phyloP scores from a whole-genome alignment of 2,113 vertebrate species.

The Cryptomyrus ogoouensis region DNA sequence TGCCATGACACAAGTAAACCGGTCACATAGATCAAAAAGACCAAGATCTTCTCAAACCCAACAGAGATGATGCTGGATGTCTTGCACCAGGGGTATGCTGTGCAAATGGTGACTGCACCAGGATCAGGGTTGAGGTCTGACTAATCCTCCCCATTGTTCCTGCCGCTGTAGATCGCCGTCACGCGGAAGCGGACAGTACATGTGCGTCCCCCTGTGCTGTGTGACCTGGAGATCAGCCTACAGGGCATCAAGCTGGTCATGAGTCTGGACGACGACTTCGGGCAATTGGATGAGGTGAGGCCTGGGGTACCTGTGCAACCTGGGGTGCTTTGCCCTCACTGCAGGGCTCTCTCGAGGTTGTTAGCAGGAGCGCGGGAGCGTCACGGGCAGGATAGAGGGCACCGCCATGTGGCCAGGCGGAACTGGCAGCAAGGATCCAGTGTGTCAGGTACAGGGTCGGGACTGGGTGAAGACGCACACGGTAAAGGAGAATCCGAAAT shows the following conservation, averaged over 20 bases:
- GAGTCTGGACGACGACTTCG: conserved; percentile 72
- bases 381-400: background rate
- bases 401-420: background rate
- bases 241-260: conserved; percentile 89
- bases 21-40: background rate
- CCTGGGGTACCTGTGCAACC: background rate
- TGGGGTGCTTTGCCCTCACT: background rate
- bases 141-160: background rate
- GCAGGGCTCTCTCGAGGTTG: background rate
- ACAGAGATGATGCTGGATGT: background rate
- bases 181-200: conserved; percentile 87
- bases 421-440: background rate
- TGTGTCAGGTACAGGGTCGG: background rate
- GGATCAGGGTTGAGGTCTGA: background rate
- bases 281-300: conserved; percentile 64
- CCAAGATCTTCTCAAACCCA: background rate
- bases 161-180: conserved; percentile 71
- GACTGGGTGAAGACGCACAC: background rate
- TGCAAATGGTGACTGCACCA: background rate
- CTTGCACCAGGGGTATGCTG: background rate
- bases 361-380: background rate
- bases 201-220: conserved; percentile 84
- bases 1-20: background rate
- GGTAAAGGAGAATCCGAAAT: background rate
- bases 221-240: conserved; percentile 85